These are phyloP conservation scores for Dromococcyx pavoninus DNA, from an alignment of 2,797 vertebrate species.

Conservation along the genomic window DNA sequence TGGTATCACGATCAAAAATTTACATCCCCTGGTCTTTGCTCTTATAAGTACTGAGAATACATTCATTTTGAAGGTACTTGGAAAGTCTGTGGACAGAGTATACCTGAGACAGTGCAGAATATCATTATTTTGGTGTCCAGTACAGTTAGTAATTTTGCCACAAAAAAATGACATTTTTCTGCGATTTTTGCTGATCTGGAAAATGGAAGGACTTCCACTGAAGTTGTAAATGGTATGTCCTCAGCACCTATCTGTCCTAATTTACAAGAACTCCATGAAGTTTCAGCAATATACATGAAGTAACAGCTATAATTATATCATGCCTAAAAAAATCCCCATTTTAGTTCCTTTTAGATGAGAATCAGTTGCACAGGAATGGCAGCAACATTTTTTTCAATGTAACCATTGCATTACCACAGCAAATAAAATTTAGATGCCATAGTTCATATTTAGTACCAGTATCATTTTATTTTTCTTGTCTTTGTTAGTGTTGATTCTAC, in stretches of 20 bases:
- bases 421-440: neutral
- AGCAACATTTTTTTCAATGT: neutral
- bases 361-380: neutral
- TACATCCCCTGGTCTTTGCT: neutral
- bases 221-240: neutral
- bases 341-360: neutral
- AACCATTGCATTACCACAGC: neutral
- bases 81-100: neutral
- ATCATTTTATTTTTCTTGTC: neutral
- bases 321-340: neutral
- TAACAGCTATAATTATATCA: neutral
- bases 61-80: neutral
- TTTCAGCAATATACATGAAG: neutral
- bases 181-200: neutral
- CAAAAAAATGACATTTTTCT: neutral
- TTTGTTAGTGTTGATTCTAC: neutral
- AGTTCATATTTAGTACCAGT: neutral
- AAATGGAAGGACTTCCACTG: neutral
- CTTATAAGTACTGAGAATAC: neutral
- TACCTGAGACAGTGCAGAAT: neutral
- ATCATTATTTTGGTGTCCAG: neutral
- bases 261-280: neutral
- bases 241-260: neutral
- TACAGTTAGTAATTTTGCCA: neutral
- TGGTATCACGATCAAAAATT: neutral